A percentile compares a stretch with the other conserved stretches of the same genome.
phyloP scores from a whole-genome alignment of 92 coral and sea anemone genomes.

The Heteractis magnifica region DNA sequence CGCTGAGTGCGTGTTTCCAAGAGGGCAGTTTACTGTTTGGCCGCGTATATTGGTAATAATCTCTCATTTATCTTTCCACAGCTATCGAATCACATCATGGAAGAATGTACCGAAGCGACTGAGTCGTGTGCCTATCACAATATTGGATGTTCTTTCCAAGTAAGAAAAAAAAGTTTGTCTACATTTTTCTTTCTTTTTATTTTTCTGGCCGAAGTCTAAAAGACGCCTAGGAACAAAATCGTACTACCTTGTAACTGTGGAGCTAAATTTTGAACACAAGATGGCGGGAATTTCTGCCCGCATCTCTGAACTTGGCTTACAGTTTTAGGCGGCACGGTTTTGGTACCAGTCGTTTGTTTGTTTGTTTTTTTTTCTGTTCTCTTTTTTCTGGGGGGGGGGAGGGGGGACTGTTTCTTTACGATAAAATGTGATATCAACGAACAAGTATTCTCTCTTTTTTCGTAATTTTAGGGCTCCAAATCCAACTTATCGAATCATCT shows the following conservation, averaged over 20 bases:
- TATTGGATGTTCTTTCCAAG: constrained; percentile 92
- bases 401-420: too few relatives aligned
- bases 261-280: too few relatives aligned
- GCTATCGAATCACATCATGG: constrained; percentile 71
- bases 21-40: too few relatives aligned
- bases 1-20: too few relatives aligned
- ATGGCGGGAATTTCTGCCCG: background rate
- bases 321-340: too few relatives aligned
- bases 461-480: constrained; percentile 56
- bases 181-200: background rate
- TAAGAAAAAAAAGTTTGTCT: background rate
- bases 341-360: too few relatives aligned
- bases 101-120: constrained; percentile 55
- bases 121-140: constrained; percentile 64
- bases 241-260: too few relatives aligned
- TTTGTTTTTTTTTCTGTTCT: background rate
- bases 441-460: background rate
- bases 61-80: constrained; percentile 10
- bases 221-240: too few relatives aligned
- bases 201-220: background rate
- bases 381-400: background rate
- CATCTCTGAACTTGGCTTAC: background rate
- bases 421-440: too few relatives aligned
- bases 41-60: background rate
- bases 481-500: constrained; percentile 73